Evolutionary conservation across 2,113 vertebrate species (phyloP).

Genomic region (Agapornis roseicollis): DNA sequence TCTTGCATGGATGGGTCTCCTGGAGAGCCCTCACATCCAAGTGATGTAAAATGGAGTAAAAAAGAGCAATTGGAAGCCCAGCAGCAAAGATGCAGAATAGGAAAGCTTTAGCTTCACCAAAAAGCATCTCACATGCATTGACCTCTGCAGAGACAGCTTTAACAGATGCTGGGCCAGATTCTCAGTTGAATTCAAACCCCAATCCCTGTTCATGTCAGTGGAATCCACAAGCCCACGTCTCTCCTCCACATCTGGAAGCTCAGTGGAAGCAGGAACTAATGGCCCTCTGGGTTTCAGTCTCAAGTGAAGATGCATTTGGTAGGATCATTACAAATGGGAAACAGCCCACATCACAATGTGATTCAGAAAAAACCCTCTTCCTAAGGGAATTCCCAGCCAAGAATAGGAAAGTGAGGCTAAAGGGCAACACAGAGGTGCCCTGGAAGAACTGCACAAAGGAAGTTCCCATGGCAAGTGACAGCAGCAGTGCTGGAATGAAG

Average conservation of each 20-base stretch:
- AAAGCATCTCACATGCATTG: not conserved
- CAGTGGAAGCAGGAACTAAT: not conserved
- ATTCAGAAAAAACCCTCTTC: not conserved
- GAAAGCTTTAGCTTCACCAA: not conserved
- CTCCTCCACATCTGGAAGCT: slow-evolving; percentile 16
- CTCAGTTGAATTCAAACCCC: not conserved
- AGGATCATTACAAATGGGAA: slow-evolving; percentile 12
- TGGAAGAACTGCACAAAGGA: slow-evolving; percentile 31
- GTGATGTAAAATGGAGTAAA: not conserved
- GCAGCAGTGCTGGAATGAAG: not conserved
- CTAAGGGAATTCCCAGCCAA: slow-evolving; percentile 41
- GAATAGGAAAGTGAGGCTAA: slow-evolving; percentile 46
- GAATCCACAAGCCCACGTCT: not conserved
- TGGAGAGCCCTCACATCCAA: rapidly evolving
- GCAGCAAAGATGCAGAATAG: not conserved
- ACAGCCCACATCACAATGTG: not conserved
- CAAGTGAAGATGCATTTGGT: not conserved
- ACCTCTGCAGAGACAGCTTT: not conserved
- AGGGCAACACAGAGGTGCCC: slow-evolving; percentile 41
- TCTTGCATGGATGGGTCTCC: not conserved
- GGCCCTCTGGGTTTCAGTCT: not conserved
- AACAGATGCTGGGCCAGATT: not conserved
- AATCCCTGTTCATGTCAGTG: not conserved
- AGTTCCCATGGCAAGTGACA: slow-evolving; percentile 46
- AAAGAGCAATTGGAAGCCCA: not conserved